Evolutionary conservation across 2,888 invertebrate genomes (phyloP), one percentile per base, ranked within the genome.

Genomic region (Trimorus sp.): DNA sequence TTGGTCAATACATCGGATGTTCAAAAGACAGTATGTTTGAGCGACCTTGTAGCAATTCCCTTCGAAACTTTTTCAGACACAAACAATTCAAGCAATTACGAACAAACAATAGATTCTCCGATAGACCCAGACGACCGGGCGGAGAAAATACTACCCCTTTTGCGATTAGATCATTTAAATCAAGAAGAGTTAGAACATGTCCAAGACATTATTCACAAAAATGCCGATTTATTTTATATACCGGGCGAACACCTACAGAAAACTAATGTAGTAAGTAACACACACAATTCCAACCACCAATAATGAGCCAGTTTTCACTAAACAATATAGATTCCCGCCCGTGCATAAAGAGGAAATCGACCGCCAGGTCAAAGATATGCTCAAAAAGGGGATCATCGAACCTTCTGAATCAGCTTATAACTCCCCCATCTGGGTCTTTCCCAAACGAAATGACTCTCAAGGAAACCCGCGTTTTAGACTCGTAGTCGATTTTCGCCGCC

Each of bases 211-310:
- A 73, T 71, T 3, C 37, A 38, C 4, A 12, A 16, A 4, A n/a
- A 63, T 7, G 2, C 36, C 0, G 73, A 73, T 42, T 12, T 53
- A 4, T 63, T 73, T 9, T 51, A 73, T 14, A 14, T 73, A 3
- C 63, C 56, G 0, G 73, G 63, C 37, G 73, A 73, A 73, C 63
- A 42, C 16, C 48, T 73, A 54, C n/a, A 15, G 37, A 36, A 56
- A 14, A 73, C 54, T 0, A 14, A 63, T 12, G 7, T 26, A 8
- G 37, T 63, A 0, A 8, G 37, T 63, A 0, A 63, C 62, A 0
- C 73, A 63, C 8, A 56, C 42, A 38, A 73, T 73, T 8, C 56
- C 63, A 1, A 73, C 74, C 1, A 65, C 48, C 0, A 65, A 74
- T 40, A 58, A 74, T 12, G 6, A 38, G 0, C 73, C 73, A 0